These are phyloP conservation scores for Dasyurus viverrinus DNA, from an alignment of 2,113 vertebrate species.

Conservation along the genomic window DNA sequence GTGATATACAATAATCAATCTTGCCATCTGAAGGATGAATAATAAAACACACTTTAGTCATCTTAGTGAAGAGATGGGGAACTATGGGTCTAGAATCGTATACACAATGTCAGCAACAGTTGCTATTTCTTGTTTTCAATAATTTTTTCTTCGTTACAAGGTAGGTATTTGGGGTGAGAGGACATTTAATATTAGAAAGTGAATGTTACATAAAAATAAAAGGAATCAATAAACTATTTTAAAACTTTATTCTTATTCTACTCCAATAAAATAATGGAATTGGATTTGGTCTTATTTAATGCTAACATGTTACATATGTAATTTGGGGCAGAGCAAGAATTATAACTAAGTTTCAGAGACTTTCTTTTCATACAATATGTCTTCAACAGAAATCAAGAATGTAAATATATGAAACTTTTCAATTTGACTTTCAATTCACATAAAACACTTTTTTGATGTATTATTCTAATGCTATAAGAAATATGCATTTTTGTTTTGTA, in stretches of 20 bases:
- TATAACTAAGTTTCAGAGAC: background rate
- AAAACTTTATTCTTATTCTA: background rate
- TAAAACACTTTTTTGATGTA: background rate
- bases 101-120: background rate
- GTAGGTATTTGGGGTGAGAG: background rate
- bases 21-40: background rate
- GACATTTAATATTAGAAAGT: background rate
- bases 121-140: background rate
- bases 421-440: background rate
- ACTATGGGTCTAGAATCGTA: background rate
- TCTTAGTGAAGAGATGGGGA: background rate
- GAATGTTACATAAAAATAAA: background rate
- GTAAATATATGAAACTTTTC: background rate
- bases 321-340: background rate
- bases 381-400: background rate
- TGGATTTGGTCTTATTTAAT: background rate
- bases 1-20: background rate
- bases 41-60: background rate
- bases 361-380: constrained; percentile 7
- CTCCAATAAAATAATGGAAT: background rate
- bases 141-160: background rate
- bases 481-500: background rate
- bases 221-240: background rate
- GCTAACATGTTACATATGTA: background rate
- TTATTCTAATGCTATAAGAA: background rate